phyloP scores from a whole-genome alignment of 2,797 vertebrate species.

The Octomys mimax region DNA sequence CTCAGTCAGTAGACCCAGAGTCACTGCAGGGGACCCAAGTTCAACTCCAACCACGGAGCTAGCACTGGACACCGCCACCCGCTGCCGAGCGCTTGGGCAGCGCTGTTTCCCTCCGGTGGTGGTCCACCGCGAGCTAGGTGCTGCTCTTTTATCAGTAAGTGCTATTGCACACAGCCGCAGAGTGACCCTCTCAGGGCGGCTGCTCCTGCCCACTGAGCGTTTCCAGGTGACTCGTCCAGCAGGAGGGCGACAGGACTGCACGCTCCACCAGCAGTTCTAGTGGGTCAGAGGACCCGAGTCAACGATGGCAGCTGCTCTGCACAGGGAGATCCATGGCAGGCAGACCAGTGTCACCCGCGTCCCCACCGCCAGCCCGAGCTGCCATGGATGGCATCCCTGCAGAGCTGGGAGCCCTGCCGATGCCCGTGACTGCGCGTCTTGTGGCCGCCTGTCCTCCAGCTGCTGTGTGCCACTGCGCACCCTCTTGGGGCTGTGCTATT shows the following conservation, averaged over 20 bases:
- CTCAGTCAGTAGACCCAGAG: background rate
- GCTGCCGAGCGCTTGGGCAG: background rate
- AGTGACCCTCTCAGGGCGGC: rapidly evolving
- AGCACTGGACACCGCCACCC: rapidly evolving
- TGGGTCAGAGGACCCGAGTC: too few species aligned
- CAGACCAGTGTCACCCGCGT: background rate
- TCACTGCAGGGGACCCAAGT: background rate
- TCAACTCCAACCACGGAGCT: background rate
- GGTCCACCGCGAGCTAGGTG: too few species aligned
- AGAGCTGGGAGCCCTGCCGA: background rate
- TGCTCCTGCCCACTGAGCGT: background rate
- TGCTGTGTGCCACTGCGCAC: rapidly evolving
- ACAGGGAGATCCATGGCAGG: background rate
- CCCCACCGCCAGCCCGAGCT: background rate
- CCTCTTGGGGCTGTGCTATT: background rate
- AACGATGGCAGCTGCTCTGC: rapidly evolving
- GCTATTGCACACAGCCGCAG: too few species aligned
- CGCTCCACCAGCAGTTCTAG: background rate
- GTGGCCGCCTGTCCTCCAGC: rapidly evolving
- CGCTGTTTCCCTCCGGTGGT: background rate
- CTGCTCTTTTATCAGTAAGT: rapidly evolving
- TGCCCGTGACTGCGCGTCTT: background rate
- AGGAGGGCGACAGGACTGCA: background rate
- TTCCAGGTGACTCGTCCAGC: background rate
- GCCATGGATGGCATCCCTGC: background rate